Evolutionary conservation across 2,113 vertebrate genomes (phyloP).

Genomic region (Platysteira castanea): DNA sequence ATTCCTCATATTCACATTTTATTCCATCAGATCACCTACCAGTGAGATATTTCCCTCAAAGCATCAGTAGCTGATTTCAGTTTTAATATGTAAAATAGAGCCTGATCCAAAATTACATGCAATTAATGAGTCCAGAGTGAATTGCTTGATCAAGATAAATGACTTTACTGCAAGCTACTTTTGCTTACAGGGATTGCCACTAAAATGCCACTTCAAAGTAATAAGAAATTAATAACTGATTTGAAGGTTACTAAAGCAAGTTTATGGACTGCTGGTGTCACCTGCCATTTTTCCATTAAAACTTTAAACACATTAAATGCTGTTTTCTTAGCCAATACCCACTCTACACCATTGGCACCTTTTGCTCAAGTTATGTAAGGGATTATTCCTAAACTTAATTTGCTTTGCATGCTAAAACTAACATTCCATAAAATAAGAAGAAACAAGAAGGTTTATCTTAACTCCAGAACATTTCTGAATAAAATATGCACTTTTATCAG

Average conservation of each 20-base stretch:
- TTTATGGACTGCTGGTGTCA: neutral
- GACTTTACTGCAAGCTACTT: neutral
- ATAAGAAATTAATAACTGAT: neutral
- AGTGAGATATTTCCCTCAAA: neutral
- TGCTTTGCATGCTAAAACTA: neutral
- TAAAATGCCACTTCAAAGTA: neutral
- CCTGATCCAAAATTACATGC: neutral
- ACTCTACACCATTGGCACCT: neutral
- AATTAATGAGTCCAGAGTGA: neutral
- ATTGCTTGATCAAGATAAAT: constrained; percentile 22
- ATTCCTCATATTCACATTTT: neutral
- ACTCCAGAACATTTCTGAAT: neutral
- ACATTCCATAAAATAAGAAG: neutral
- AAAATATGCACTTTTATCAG: neutral
- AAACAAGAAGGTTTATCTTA: neutral
- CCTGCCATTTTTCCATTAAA: neutral
- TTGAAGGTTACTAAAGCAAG: neutral
- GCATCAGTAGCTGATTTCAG: neutral
- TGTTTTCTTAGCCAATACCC: neutral
- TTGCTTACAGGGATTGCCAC: neutral
- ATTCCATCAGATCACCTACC: neutral
- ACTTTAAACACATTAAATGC: neutral
- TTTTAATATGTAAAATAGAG: neutral
- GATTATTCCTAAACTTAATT: neutral
- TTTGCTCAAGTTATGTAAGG: neutral